phyloP scores from a whole-genome alignment of 37 sponge, comb jelly and placozoan genomes.

The Bolinopsis microptera region DNA sequence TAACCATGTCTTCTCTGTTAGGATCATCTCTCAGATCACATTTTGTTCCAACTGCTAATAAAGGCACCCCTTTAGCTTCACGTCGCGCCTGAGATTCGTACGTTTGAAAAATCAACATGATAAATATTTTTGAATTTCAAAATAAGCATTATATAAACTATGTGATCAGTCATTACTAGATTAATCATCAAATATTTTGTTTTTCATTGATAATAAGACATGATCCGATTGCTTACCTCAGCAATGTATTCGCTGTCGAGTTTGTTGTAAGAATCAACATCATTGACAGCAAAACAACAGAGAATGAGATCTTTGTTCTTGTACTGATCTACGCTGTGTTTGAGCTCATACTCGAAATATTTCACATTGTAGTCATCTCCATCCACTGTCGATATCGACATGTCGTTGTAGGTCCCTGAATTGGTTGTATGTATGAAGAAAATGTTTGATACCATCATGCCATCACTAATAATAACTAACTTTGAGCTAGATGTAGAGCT shows the following conservation, averaged over 20 bases:
- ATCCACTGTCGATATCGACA: conserved; percentile 3
- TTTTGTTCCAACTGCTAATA: conserved; percentile 58
- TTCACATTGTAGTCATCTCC: conserved; percentile 48
- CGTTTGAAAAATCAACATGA: no score
- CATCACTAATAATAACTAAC: no score
- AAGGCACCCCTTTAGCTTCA: background rate
- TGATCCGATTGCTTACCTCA: no score
- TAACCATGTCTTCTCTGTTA: conserved; percentile 46
- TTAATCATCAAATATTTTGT: no score
- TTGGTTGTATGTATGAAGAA: background rate
- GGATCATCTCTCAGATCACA: conserved; percentile 65
- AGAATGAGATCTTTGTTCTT: conserved; percentile 52
- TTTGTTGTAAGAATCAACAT: conserved; percentile 40
- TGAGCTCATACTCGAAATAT: conserved; percentile 16
- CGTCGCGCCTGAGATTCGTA: background rate
- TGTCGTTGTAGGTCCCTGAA: conserved; percentile 23
- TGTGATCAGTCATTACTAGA: no score
- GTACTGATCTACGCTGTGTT: background rate
- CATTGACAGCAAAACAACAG: conserved; percentile 59
- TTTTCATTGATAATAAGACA: no score
- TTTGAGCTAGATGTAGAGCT: no score
- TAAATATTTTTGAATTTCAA: no score
- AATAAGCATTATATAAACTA: no score
- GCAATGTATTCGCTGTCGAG: conserved; percentile 28
- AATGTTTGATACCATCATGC: no score